Evolutionary conservation across 2,888 invertebrate species (phyloP).

Genomic region (Sinelater perroti): DNA sequence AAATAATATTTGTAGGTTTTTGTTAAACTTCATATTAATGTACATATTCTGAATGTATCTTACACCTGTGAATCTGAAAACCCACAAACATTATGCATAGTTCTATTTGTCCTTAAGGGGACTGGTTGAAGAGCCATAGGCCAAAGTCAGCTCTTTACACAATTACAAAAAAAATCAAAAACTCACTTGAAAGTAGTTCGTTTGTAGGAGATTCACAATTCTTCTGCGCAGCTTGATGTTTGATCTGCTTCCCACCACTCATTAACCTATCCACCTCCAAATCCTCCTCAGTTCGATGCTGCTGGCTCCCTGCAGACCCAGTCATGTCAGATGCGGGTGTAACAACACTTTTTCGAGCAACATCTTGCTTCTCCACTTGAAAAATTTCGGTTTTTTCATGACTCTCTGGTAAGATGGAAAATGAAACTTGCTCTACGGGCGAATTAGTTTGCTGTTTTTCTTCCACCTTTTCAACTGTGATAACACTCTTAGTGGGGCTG

Average conservation of each 20-base stretch:
- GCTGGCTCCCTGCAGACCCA: background rate
- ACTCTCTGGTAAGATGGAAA: background rate
- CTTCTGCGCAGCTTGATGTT: slow-evolving; percentile 4
- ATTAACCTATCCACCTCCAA: slow-evolving; percentile 29
- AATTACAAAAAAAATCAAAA: too few species aligned
- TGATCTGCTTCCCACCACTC: slow-evolving; percentile 5
- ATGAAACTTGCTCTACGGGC: background rate
- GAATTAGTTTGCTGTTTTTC: background rate
- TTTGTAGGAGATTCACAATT: slow-evolving; percentile 1
- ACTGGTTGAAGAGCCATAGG: too few species aligned
- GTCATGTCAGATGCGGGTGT: background rate
- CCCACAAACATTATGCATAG: too few species aligned
- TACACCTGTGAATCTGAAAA: too few species aligned
- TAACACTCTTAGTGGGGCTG: background rate
- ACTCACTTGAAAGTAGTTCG: too few species aligned
- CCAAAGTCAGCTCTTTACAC: too few species aligned
- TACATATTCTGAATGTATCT: too few species aligned
- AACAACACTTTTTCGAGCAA: too few species aligned
- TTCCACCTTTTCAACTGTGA: background rate
- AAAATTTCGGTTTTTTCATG: background rate
- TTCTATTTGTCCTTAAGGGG: too few species aligned
- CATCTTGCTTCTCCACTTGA: background rate
- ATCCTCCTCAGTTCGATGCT: slow-evolving; percentile 17
- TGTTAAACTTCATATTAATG: too few species aligned
- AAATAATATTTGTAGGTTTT: too few species aligned